A percentile compares a stretch with the other conserved stretches of the same genome.
Evolutionary conservation across 1,140 invertebrate genomes (phyloP).

Genomic region (Spodoptera frugiperda): DNA sequence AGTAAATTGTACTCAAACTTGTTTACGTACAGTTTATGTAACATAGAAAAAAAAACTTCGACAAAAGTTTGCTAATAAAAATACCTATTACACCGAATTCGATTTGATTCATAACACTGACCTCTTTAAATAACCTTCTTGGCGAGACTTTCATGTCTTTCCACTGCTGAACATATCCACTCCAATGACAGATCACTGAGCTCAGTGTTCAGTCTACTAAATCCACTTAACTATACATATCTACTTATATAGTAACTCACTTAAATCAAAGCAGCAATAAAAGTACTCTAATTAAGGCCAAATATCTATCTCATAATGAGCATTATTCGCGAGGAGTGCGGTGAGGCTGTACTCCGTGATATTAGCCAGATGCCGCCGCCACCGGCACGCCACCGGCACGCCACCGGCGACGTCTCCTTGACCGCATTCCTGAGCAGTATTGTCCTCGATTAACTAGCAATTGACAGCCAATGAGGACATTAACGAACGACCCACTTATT

Average conservation of each 20-base stretch:
- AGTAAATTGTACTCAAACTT: slow-evolving; percentile 25
- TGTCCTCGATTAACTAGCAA: slow-evolving; percentile 47
- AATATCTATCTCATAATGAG: neutral
- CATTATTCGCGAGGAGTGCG: neutral
- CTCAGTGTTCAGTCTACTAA: neutral
- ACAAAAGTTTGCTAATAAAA: neutral
- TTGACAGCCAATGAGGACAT: slow-evolving; percentile 44
- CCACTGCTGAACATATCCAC: no score
- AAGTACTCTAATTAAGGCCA: neutral
- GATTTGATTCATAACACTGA: no score
- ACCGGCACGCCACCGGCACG: neutral
- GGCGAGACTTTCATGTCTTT: no score
- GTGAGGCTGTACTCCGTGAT: neutral
- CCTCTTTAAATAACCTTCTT: no score
- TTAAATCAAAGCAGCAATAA: neutral
- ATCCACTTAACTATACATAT: no score
- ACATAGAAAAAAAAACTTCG: neutral
- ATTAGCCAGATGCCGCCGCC: slow-evolving; percentile 4
- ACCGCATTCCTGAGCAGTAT: slow-evolving; percentile 14
- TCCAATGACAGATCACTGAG: no score
- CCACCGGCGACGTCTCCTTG: neutral
- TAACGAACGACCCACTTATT: slow-evolving; percentile 1
- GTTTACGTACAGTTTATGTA: neutral
- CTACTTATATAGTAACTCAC: no score
- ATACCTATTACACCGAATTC: no score